phyloP scores from a whole-genome alignment of 2,797 vertebrate species.

The Lepus townsendii region DNA sequence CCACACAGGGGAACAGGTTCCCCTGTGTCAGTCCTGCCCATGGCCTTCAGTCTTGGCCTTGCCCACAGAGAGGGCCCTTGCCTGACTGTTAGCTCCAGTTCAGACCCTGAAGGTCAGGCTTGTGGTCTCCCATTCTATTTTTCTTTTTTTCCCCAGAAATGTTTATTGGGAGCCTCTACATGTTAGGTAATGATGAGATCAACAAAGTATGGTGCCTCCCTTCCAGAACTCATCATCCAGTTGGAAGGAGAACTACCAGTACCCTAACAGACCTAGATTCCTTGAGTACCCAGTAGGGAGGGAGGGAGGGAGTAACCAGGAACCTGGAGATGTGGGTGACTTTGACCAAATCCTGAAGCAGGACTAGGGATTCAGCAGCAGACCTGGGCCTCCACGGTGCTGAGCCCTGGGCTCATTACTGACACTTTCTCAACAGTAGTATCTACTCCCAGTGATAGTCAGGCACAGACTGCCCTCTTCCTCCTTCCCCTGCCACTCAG shows the following conservation, averaged over 20 bases:
- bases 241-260: not conserved
- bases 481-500: not conserved
- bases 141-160: not conserved
- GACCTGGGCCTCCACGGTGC: not conserved
- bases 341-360: not conserved
- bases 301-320: not conserved
- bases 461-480: not conserved
- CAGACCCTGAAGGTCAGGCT: not conserved
- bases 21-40: too few relatives aligned
- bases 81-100: not conserved
- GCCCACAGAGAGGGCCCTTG: not conserved
- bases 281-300: not conserved
- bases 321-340: not conserved
- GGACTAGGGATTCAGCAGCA: not conserved
- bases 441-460: too few relatives aligned
- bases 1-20: not conserved
- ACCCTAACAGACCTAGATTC: not conserved
- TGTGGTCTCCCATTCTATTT: not conserved
- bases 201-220: not conserved
- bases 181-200: not conserved
- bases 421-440: not conserved
- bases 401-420: not conserved
- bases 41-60: not conserved
- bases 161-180: not conserved
- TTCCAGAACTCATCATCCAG: constrained; percentile 16